phyloP scores from a whole-genome alignment of 2,797 vertebrate genomes.

The Mus spretus region DNA sequence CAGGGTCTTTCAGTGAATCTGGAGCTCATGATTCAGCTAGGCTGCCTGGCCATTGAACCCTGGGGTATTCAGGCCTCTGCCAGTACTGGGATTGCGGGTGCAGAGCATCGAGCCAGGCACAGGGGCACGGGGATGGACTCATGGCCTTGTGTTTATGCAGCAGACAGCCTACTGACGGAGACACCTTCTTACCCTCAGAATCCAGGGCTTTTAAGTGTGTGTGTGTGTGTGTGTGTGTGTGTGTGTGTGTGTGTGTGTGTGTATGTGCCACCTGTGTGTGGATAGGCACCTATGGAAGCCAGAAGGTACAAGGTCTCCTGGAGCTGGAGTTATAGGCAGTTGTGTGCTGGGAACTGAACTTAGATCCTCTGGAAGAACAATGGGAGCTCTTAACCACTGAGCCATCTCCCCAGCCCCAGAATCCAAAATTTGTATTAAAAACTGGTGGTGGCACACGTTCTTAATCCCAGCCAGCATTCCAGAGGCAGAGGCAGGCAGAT shows the following conservation, averaged over 20 bases:
- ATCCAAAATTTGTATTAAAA: background rate
- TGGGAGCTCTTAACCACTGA: background rate
- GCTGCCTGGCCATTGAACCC: background rate
- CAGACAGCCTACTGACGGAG: no score
- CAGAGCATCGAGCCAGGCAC: background rate
- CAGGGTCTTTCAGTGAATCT: background rate
- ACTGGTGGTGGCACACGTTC: background rate
- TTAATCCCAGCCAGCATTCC: background rate
- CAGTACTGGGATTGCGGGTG: background rate
- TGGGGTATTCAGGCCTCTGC: background rate
- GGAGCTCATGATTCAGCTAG: background rate
- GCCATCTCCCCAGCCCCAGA: background rate
- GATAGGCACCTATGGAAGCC: background rate
- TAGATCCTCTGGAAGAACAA: background rate
- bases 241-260: background rate
- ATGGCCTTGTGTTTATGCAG: no score
- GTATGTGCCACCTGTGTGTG: background rate
- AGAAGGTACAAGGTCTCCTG: background rate
- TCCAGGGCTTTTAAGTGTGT: background rate
- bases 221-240: background rate
- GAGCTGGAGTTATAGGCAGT: background rate
- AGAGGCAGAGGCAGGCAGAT: background rate
- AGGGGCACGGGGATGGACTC: background rate
- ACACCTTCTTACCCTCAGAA: background rate
- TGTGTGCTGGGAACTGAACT: background rate